Conservation (phyloP, 2,888 invertebrate species). For the Acrobasis consociella region DNA sequence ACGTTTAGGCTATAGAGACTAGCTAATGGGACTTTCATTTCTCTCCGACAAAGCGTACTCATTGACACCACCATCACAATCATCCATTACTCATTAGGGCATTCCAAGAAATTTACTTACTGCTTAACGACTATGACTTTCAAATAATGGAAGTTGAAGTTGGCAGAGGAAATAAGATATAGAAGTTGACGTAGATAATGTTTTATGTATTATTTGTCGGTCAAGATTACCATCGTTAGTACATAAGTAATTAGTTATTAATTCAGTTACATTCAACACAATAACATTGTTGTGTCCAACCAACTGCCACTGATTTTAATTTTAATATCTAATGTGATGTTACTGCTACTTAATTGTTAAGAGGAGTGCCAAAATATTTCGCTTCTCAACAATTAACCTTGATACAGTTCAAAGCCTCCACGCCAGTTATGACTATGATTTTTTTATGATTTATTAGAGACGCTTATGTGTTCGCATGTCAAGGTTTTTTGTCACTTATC, state of each 20-base stretch:
- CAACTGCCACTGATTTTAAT: background rate
- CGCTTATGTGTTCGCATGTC: constrained; percentile 51
- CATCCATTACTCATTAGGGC: background rate
- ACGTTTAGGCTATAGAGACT: background rate
- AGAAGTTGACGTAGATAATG: background rate
- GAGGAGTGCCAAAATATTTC: constrained; percentile 11
- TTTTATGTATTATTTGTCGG: background rate
- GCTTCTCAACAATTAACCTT: constrained; percentile 46
- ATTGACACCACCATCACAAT: background rate
- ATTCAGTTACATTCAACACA: background rate
- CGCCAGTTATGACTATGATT: constrained; percentile 46
- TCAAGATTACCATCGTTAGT: background rate
- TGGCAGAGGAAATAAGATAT: background rate
- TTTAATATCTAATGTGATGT: background rate
- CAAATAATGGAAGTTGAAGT: background rate
- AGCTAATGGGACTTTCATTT: constrained; percentile 1
- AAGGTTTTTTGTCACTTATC: constrained; percentile 55
- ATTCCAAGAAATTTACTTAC: constrained; percentile 3
- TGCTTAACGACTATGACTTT: background rate
- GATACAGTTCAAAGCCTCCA: constrained; percentile 66
- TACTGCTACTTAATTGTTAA: background rate
- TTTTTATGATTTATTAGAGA: constrained; percentile 53
- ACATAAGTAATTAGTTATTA: background rate
- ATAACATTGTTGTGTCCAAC: background rate
- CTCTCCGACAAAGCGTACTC: background rate